Evolutionary conservation across 2,113 vertebrate genomes (phyloP).

Genomic region (Ceuthmochares aereus): DNA sequence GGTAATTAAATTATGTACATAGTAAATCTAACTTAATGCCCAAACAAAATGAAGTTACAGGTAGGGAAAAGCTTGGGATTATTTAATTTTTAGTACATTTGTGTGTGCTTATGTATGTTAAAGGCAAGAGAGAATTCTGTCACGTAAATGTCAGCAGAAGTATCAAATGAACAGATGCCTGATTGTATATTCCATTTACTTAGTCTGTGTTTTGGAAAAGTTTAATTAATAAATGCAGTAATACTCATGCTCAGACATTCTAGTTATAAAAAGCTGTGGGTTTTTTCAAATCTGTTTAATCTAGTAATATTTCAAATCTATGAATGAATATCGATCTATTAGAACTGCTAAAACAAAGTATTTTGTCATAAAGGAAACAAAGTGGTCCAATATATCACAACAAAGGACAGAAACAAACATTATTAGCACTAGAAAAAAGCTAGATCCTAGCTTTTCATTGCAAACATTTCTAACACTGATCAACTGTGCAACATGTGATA

Average conservation of each 20-base stretch:
- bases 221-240: not conserved
- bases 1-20: not conserved
- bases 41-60: not conserved
- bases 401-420: not conserved
- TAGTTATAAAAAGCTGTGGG: not conserved
- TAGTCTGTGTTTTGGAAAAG: not conserved
- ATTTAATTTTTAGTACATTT: not conserved
- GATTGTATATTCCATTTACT: not conserved
- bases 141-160: not conserved
- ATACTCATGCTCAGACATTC: not conserved
- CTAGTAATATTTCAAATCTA: not conserved
- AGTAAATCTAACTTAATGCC: not conserved
- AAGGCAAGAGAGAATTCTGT: not conserved
- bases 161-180: not conserved
- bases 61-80: not conserved
- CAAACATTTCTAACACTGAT: not conserved
- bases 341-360: not conserved
- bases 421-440: not conserved
- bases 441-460: not conserved
- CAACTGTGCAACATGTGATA: not conserved
- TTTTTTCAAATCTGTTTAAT: not conserved
- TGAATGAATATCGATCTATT: not conserved
- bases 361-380: not conserved
- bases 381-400: not conserved
- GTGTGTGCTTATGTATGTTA: not conserved